Evolutionary conservation across 2,113 vertebrate species (phyloP).

Genomic region (Hyperopisus bebe): DNA sequence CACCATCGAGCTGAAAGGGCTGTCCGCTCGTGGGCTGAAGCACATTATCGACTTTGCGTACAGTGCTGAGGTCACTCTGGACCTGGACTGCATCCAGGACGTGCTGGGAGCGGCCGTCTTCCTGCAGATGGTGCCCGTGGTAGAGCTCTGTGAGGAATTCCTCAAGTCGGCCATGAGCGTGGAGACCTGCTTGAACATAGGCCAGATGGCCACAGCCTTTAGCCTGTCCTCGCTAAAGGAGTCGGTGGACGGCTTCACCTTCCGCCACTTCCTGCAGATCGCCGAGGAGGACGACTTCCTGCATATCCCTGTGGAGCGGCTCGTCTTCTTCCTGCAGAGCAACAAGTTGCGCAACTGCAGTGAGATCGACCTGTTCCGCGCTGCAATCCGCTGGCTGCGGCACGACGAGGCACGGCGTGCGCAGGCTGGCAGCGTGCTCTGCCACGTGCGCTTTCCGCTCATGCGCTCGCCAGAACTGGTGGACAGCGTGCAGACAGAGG

Average conservation of each 20-base stretch:
- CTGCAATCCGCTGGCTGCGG: conserved; percentile 84
- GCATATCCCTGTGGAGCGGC: conserved; percentile 84
- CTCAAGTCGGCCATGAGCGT: conserved; percentile 96
- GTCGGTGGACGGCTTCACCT: conserved; percentile 89
- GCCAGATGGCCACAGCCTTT: conserved; percentile 95
- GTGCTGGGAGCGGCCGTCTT: conserved; percentile 94
- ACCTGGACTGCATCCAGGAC: conserved; percentile 93
- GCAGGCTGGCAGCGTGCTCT: conserved; percentile 74
- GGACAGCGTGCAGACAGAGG: conserved; percentile 86
- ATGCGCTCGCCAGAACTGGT: conserved; percentile 92
- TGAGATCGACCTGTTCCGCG: conserved; percentile 86
- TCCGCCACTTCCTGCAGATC: conserved; percentile 91
- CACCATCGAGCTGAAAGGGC: conserved; percentile 82
- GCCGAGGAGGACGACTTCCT: conserved; percentile 90
- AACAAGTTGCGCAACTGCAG: conserved; percentile 87
- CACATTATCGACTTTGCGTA: conserved; percentile 97
- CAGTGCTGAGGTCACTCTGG: conserved; percentile 86
- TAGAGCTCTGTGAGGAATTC: conserved; percentile 95
- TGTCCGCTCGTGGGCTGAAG: conserved; percentile 83
- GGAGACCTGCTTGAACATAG: conserved; percentile 91
- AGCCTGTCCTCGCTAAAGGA: conserved; percentile 87
- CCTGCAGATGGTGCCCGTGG: conserved; percentile 92
- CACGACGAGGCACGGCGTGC: conserved; percentile 68
- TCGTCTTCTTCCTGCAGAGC: conserved; percentile 93
- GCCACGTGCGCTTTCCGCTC: conserved; percentile 89